Conservation (phyloP, 2,888 invertebrate species). For the Adelognathus sp. region DNA sequence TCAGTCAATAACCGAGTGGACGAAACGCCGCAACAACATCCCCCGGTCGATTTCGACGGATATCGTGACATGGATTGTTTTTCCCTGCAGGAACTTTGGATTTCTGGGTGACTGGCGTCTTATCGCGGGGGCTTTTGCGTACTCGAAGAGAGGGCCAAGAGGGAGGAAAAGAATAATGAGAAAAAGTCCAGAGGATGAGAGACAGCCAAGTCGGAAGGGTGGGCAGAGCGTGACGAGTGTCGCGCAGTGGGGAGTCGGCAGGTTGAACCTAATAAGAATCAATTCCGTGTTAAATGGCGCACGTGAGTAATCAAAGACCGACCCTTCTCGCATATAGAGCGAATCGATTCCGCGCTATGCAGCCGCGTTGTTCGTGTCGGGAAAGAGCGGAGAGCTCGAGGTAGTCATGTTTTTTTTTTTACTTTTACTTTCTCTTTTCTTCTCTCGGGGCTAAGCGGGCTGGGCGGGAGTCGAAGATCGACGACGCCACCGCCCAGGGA, state of each 20-base stretch:
- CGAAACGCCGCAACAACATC: neutral
- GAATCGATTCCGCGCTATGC: conserved; percentile 51
- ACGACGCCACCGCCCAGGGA: conserved; percentile 39
- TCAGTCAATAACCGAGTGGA: neutral
- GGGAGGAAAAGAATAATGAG: conserved; percentile 7
- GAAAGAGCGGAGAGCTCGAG: neutral
- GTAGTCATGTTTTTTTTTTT: conserved; percentile 37
- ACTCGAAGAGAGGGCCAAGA: neutral
- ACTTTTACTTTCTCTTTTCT: too few relatives aligned
- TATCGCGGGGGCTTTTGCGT: neutral
- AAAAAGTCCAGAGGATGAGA: neutral
- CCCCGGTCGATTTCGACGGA: neutral
- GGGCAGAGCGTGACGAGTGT: conserved; percentile 39
- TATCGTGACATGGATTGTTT: neutral
- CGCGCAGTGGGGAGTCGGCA: conserved; percentile 37
- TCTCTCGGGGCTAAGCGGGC: neutral
- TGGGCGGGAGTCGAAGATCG: conserved; percentile 51
- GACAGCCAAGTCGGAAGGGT: neutral
- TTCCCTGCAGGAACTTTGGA: neutral
- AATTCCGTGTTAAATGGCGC: conserved; percentile 64
- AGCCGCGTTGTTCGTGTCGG: conserved; percentile 28
- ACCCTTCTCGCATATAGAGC: conserved; percentile 58
- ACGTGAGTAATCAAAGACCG: conserved; percentile 62
- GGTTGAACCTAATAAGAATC: conserved; percentile 60
- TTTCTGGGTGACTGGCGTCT: neutral